Base-by-base conservation (phyloP, 2,113 vertebrate species). In the Vombatus ursinus region DNA sequence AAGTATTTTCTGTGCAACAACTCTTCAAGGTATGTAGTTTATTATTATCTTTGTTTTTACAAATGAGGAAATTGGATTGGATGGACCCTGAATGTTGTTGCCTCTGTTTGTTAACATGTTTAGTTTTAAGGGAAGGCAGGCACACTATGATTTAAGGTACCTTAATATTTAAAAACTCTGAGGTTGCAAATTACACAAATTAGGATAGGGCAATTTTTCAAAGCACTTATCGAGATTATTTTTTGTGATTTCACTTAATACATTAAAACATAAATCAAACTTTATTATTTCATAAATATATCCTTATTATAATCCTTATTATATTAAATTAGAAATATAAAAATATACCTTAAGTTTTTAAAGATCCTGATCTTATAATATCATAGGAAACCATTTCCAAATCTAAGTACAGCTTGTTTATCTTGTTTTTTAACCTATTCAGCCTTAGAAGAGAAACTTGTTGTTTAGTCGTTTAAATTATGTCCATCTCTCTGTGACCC, bases 181-280 rank as follows among this genome's bases (percentile, higher is more conserved):
- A 44, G 44, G 19, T 84, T 44, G 44, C 5, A 84, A 44, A 44
- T 84, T 44, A 84, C 16, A n/a, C 91, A 95, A 95, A 61, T 90
- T 90, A 9, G 44, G 68, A 16, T 12, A 47, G 19, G 90, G 53
- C 28, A 1, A 44, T 31, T 10, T 96, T 97, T 61, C 28, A 61
- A 47, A 50, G 90, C 68, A 84, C 23, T 92, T 93, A 44, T 31
- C 24, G 50, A 53, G 49, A 8, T 48, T 91, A 8, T 12, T 93
- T 84, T 95, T 12, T 54, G 44, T 90, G 52, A 8, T 94, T 49
- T 90, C 89, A 49, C 8, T 90, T 95, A 92, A 37, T 12, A 50
- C 44, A 94, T 68, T 95, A 90, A 95, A 92, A 54, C n/a, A 23
- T 52, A n/a, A 77, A 52, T 61, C 97, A 37, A 2, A 92, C 77